phyloP scores from a whole-genome alignment of 2,797 vertebrate species.

The Euthynnus affinis region DNA sequence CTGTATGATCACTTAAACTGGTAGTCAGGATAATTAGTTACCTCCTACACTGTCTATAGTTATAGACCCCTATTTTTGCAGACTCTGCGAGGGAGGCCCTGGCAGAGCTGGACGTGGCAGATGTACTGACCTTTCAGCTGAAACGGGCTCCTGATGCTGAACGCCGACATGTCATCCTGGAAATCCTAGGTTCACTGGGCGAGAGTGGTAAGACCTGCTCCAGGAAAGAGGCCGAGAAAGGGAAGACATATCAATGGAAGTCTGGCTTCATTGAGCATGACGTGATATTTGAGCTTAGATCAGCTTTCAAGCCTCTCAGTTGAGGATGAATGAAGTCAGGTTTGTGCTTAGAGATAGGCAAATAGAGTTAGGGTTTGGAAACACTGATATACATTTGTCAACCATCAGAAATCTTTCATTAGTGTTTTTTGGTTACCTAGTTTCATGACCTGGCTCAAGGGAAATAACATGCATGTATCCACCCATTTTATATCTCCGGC shows the following conservation, averaged over 20 bases:
- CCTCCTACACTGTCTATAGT: conserved; percentile 10
- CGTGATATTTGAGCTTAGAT: background rate
- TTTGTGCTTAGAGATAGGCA: background rate
- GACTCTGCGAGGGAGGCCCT: conserved; percentile 90
- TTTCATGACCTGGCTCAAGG: too few relatives aligned
- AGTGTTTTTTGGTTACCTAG: background rate
- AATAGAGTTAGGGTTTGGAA: too few relatives aligned
- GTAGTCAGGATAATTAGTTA: conserved; percentile 11
- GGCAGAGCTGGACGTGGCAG: conserved; percentile 84
- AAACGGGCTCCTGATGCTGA: conserved; percentile 89
- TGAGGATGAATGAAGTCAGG: background rate
- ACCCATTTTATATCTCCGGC: too few relatives aligned
- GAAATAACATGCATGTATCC: too few relatives aligned
- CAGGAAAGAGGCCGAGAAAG: background rate
- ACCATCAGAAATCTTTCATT: background rate
- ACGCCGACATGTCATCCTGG: conserved; percentile 90
- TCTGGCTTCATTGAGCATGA: background rate
- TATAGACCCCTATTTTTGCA: conserved; percentile 64
- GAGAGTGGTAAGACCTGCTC: conserved; percentile 89
- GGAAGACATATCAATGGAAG: background rate
- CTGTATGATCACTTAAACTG: background rate
- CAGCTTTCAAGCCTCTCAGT: background rate
- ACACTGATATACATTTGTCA: too few relatives aligned
- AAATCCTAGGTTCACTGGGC: conserved; percentile 89
- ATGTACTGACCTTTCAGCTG: conserved; percentile 88